A percentile compares a stretch with the other conserved stretches of the same genome.
phyloP scores from a whole-genome alignment of 2,888 invertebrate genomes.

The Phortica magna region DNA sequence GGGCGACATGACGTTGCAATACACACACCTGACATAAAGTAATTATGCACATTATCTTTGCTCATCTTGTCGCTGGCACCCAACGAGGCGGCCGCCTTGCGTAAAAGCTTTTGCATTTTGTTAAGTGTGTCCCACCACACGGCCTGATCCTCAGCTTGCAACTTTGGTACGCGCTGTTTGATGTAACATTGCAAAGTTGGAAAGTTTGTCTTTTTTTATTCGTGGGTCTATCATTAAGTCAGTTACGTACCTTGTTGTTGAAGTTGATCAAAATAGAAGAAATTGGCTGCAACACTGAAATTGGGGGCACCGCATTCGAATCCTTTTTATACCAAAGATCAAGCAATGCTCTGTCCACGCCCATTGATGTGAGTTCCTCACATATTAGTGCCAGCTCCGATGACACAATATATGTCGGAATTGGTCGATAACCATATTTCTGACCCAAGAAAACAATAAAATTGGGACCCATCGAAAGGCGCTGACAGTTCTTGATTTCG shows the following conservation, averaged over 20 bases:
- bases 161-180: conserved; percentile 90
- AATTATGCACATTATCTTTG: conserved; percentile 96
- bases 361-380: conserved; percentile 90
- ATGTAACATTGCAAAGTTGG: not conserved
- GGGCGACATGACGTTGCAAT: not conserved
- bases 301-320: conserved; percentile 96
- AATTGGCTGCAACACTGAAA: conserved; percentile 96
- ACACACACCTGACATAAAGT: conserved; percentile 95
- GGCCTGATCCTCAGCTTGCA: conserved; percentile 97
- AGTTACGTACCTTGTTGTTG: conserved; percentile 92
- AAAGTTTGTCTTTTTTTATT: not conserved
- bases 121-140: conserved; percentile 98
- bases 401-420: conserved; percentile 96
- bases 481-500: conserved; percentile 98
- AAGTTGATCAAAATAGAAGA: conserved; percentile 98
- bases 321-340: conserved; percentile 98
- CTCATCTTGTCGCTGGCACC: conserved; percentile 91
- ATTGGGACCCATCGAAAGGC: conserved; percentile 98
- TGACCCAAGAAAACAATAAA: conserved; percentile 98
- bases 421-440: conserved; percentile 98
- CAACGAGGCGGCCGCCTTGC: conserved; percentile 94
- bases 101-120: conserved; percentile 95
- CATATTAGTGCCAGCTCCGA: conserved; percentile 92
- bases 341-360: conserved; percentile 88
- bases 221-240: not conserved